Percentiles rank a stretch among this genome's conserved stretches.
Conservation (phyloP, 53 echinoderm and acorn worm species). For the Astropecten irregularis region DNA sequence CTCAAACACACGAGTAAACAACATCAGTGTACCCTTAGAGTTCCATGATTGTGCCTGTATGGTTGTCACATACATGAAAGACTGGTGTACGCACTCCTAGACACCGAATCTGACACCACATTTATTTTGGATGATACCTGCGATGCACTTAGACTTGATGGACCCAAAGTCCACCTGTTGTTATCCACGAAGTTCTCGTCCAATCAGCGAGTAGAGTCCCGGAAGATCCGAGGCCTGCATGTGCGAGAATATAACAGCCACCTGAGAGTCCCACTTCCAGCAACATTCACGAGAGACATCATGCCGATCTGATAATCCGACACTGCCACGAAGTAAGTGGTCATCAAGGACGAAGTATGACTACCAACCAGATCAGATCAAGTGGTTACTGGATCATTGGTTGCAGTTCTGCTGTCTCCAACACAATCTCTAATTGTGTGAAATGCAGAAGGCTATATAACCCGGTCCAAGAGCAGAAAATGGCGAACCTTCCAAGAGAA, state of each 20-base stretch:
- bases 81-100: constrained; percentile 47
- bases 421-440: too few species aligned
- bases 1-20: neutral
- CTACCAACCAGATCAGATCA: constrained; percentile 49
- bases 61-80: constrained; percentile 31
- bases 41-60: constrained; percentile 48
- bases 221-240: constrained; percentile 15
- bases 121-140: constrained; percentile 30
- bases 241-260: constrained; percentile 19
- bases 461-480: too few species aligned
- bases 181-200: constrained; percentile 33
- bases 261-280: constrained; percentile 23
- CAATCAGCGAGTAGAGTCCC: constrained; percentile 9
- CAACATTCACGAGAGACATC: constrained; percentile 24
- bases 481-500: too few species aligned
- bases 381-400: constrained; percentile 8
- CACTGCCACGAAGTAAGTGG: constrained; percentile 19
- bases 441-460: too few species aligned
- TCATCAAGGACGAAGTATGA: constrained; percentile 63
- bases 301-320: constrained; percentile 52
- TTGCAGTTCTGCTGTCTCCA: constrained; percentile 9
- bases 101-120: constrained; percentile 49
- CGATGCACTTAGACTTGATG: neutral
- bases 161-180: constrained; percentile 3
- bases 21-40: constrained; percentile 9